Percentiles rank a stretch among this genome's conserved stretches.
Conservation (phyloP, 2,797 vertebrate genomes). For the Falco novaeseelandiae region DNA sequence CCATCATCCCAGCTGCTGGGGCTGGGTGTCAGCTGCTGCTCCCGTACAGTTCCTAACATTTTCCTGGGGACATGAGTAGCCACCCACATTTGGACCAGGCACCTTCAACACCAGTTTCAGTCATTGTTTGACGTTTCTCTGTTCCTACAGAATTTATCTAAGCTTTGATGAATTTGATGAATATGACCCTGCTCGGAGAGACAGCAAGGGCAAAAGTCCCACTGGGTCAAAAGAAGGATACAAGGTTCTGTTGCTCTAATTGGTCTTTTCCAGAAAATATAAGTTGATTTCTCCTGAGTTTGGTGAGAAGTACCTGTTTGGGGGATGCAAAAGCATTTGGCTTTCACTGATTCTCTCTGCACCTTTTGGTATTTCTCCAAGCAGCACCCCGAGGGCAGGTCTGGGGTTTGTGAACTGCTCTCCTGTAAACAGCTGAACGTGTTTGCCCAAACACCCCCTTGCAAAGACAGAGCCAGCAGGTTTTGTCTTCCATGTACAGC, state of each 20-base stretch:
- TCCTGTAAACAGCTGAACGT: not conserved
- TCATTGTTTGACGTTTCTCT: not conserved
- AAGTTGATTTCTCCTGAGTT: not conserved
- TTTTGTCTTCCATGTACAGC: not conserved
- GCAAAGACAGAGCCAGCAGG: not conserved
- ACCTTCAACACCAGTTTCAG: not conserved
- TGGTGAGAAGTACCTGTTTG: not conserved
- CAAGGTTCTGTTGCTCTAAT: not conserved
- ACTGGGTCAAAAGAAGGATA: not conserved
- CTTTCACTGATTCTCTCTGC: not conserved
- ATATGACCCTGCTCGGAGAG: not conserved
- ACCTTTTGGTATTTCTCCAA: not conserved
- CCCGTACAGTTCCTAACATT: not conserved
- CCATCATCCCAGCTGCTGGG: fast-evolving
- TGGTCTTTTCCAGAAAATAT: not conserved
- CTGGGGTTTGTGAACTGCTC: not conserved
- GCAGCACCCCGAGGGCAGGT: not conserved
- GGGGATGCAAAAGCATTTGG: not conserved
- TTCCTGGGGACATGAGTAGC: not conserved
- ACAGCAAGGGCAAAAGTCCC: not conserved
- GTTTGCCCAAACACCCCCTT: not conserved
- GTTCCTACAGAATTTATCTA: not conserved
- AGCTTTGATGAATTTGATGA: not conserved
- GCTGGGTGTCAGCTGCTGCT: not conserved
- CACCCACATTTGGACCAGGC: fast-evolving